phyloP scores from a whole-genome alignment of 2,888 invertebrate genomes.

The Chesias legatella region DNA sequence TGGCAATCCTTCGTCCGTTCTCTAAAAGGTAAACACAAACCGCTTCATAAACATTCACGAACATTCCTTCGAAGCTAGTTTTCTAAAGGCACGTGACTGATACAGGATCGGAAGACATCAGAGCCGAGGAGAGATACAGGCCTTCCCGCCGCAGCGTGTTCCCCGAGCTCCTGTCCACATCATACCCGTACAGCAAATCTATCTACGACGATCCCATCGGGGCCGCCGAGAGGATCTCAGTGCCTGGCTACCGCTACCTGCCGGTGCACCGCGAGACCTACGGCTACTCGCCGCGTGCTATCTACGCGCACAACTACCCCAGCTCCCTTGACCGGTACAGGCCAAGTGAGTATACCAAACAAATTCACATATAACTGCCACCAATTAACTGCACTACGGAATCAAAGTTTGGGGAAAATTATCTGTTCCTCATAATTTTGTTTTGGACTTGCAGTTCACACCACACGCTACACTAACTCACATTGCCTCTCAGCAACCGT shows the following conservation, averaged over 20 bases:
- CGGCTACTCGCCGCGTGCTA: constrained; percentile 92
- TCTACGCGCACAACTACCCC: constrained; percentile 92
- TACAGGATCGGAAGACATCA: constrained; percentile 93
- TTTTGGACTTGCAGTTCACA: constrained; percentile 21
- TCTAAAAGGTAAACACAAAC: constrained; percentile 86
- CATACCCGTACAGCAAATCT: constrained; percentile 89
- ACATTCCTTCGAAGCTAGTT: too few relatives aligned
- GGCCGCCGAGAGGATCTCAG: constrained; percentile 91
- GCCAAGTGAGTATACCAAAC: constrained; percentile 86
- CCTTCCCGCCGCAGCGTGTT: constrained; percentile 86
- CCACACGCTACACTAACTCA: constrained; percentile 42
- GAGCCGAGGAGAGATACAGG: constrained; percentile 91
- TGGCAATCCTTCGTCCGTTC: constrained; percentile 96
- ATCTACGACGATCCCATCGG: constrained; percentile 92
- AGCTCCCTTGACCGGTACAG: constrained; percentile 87
- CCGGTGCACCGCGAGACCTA: constrained; percentile 94
- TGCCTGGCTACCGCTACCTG: constrained; percentile 94
- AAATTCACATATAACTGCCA: constrained; percentile 15
- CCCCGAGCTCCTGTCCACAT: constrained; percentile 84
- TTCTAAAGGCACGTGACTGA: too few relatives aligned
- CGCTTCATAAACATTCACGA: too few relatives aligned
- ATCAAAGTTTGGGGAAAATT: constrained; percentile 1
- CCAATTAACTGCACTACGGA: constrained; percentile 5
- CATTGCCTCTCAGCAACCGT: constrained; percentile 36
- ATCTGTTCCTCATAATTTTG: constrained; percentile 2